Percentiles rank a stretch among this genome's conserved stretches.
These are phyloP conservation scores for Agrotis clavis DNA, from an alignment of 2,888 invertebrate genomes.

Conservation along the genomic window DNA sequence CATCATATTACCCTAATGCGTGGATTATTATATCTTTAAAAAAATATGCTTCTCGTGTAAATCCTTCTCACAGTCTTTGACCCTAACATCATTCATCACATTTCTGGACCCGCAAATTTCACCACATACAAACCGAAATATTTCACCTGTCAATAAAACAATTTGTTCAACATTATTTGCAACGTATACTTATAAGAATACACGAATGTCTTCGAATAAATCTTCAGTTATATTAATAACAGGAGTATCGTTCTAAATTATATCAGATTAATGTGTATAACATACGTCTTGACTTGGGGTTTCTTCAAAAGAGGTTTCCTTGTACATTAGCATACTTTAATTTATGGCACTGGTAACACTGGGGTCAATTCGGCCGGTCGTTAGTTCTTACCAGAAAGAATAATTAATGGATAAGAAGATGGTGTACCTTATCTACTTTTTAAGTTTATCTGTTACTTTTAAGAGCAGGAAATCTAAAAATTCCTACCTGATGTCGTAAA, in stretches of 20 bases:
- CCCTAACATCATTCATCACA: background rate
- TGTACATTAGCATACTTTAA: constrained; percentile 52
- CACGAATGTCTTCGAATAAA: constrained; percentile 31
- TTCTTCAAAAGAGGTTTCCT: constrained; percentile 50
- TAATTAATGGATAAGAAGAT: constrained; percentile 22
- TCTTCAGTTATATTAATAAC: constrained; percentile 32
- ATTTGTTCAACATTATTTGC: constrained; percentile 19
- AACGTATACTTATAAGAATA: constrained; percentile 17
- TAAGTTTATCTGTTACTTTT: background rate
- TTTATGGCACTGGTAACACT: constrained; percentile 37
- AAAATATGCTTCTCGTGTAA: background rate
- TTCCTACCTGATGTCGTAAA: background rate
- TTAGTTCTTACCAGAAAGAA: constrained; percentile 23
- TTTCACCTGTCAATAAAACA: constrained; percentile 26
- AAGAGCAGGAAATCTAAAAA: constrained; percentile 5
- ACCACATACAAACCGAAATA: constrained; percentile 19
- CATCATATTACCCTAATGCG: background rate
- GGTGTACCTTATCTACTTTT: background rate
- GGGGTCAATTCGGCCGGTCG: constrained; percentile 17
- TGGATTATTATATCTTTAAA: background rate
- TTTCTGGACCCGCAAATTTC: background rate
- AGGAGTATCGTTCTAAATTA: constrained; percentile 39
- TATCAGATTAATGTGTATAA: constrained; percentile 46
- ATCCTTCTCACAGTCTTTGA: background rate
- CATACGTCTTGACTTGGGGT: constrained; percentile 36